A percentile compares a stretch with the other conserved stretches of the same genome.
Conservation (phyloP, 2,113 vertebrate genomes). For the Hypanus sabinus region DNA sequence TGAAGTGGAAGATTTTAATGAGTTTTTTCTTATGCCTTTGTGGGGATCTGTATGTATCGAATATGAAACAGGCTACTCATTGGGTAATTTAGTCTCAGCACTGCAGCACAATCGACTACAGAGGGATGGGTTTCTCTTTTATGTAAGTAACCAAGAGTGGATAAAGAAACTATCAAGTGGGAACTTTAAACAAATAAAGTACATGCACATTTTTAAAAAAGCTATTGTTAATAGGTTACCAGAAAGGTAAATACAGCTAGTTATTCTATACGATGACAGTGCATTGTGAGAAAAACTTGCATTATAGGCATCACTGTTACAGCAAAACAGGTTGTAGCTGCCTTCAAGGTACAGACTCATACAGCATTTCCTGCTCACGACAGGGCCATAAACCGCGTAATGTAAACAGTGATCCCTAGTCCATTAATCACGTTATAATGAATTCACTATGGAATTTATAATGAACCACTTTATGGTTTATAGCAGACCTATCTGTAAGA, state of each 20-base stretch:
- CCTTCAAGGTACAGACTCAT: too few relatives aligned
- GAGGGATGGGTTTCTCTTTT: background rate
- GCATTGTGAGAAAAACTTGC: too few relatives aligned
- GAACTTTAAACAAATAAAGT: background rate
- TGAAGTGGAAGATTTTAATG: background rate
- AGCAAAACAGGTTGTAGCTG: too few relatives aligned
- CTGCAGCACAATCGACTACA: background rate
- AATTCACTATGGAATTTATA: too few relatives aligned
- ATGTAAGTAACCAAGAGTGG: background rate
- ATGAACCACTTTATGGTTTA: too few relatives aligned
- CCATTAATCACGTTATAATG: too few relatives aligned
- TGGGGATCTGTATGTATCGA: background rate
- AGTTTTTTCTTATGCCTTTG: background rate
- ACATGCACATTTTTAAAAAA: background rate
- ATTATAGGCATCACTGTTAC: too few relatives aligned
- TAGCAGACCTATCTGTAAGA: background rate
- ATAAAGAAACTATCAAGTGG: background rate
- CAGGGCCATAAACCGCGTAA: background rate
- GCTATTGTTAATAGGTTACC: too few relatives aligned
- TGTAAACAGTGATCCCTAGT: background rate
- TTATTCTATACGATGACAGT: too few relatives aligned
- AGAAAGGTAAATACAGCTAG: too few relatives aligned
- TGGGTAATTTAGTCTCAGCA: background rate
- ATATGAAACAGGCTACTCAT: background rate
- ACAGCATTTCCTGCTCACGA: too few relatives aligned